Conservation (phyloP, 1,140 invertebrate genomes). For the Trichonephila inaurata region DNA sequence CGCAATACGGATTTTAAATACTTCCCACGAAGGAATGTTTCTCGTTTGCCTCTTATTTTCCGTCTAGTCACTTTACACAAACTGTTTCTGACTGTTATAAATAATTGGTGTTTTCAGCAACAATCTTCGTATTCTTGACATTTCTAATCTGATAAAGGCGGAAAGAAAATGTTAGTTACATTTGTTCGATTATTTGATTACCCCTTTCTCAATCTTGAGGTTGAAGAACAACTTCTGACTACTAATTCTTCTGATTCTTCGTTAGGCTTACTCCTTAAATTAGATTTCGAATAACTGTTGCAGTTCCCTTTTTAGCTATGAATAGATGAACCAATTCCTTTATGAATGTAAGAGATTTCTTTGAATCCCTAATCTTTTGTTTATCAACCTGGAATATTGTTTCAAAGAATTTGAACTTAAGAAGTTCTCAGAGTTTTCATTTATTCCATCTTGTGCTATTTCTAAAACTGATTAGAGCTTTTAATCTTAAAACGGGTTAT, state of each 20-base stretch:
- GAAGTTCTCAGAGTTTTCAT: too few species aligned
- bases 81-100: constrained; percentile 13
- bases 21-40: too few species aligned
- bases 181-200: constrained; percentile 66
- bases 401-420: too few species aligned
- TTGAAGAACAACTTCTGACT: constrained; percentile 51
- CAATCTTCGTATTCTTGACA: constrained; percentile 52
- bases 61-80: neutral
- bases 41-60: neutral
- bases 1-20: too few species aligned
- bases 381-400: too few species aligned
- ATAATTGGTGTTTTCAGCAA: neutral
- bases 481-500: too few species aligned
- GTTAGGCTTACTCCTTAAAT: constrained; percentile 48
- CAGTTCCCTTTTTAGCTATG: too few species aligned
- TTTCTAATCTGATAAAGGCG: constrained; percentile 49
- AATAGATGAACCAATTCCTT: too few species aligned
- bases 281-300: neutral
- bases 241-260: constrained; percentile 60
- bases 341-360: too few species aligned
- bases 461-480: too few species aligned
- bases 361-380: too few species aligned
- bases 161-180: constrained; percentile 49
- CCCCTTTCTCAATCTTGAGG: constrained; percentile 52
- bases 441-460: too few species aligned